These are phyloP conservation scores for Peribatodes rhomboidaria DNA, from an alignment of 2,888 invertebrate species.

Conservation along the genomic window DNA sequence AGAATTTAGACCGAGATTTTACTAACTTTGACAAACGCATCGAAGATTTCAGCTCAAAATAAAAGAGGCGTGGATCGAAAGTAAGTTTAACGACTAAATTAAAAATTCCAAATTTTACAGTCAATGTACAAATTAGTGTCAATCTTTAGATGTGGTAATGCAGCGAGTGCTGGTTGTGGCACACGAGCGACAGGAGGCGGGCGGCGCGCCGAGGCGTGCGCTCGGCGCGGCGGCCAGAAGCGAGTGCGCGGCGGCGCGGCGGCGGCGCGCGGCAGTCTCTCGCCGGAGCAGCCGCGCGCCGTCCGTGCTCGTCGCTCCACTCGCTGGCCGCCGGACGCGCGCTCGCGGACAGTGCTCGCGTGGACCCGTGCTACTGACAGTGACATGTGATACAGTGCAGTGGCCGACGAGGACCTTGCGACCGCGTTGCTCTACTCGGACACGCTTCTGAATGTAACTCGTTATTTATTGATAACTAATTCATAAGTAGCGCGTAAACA, in stretches of 20 bases:
- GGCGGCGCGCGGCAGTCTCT: not conserved
- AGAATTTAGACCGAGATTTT: too few species aligned
- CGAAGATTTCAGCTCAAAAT: too few species aligned
- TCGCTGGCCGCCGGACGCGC: not conserved
- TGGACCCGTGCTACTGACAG: not conserved
- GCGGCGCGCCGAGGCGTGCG: slow-evolving; percentile 1
- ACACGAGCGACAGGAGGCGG: not conserved
- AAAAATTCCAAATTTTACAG: too few species aligned
- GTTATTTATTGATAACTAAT: not conserved
- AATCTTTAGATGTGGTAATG: too few species aligned
- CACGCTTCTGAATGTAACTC: not conserved
- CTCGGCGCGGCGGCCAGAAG: not conserved
- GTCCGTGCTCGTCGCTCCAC: not conserved
- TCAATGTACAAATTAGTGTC: too few species aligned
- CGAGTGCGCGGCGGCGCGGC: not conserved
- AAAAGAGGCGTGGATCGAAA: too few species aligned
- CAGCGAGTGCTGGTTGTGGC: not conserved
- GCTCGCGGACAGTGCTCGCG: not conserved
- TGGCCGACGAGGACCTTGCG: not conserved
- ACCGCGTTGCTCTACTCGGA: not conserved
- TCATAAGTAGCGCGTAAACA: not conserved
- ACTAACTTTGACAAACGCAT: too few species aligned
- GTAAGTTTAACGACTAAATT: too few species aligned
- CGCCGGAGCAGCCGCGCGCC: not conserved
- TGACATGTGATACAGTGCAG: slow-evolving; percentile 4